Conservation (phyloP, 2,888 invertebrate genomes). For the Dryadula phaetusa region DNA sequence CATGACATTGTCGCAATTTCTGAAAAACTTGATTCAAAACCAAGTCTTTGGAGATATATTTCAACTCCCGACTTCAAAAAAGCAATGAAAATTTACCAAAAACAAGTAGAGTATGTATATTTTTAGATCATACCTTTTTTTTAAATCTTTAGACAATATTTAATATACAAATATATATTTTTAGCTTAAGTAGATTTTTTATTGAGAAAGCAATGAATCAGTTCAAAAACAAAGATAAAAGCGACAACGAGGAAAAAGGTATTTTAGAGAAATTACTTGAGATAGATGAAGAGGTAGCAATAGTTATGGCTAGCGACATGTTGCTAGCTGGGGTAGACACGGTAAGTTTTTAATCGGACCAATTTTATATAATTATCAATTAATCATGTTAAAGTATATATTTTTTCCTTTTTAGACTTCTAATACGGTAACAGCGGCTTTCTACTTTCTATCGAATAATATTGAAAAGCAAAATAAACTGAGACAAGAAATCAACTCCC, state of each 20-base stretch:
- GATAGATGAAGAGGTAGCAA: slow-evolving; percentile 84
- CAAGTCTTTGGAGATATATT: slow-evolving; percentile 60
- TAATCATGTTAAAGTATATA: too few relatives aligned
- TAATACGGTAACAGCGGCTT: slow-evolving; percentile 73
- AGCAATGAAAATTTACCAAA: slow-evolving; percentile 63
- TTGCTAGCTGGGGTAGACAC: slow-evolving; percentile 88
- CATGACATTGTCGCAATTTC: slow-evolving; percentile 57
- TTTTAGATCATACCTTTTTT: neutral
- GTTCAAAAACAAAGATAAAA: slow-evolving; percentile 52
- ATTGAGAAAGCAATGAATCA: slow-evolving; percentile 42
- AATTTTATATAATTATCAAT: too few relatives aligned
- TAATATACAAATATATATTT: neutral
- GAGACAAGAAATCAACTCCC: slow-evolving; percentile 79
- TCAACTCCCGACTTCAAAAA: slow-evolving; percentile 60
- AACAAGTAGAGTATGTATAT: slow-evolving; percentile 59
- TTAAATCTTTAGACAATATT: neutral
- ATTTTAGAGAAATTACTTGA: slow-evolving; percentile 85
- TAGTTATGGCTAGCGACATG: slow-evolving; percentile 87
- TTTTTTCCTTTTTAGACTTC: slow-evolving; percentile 16
- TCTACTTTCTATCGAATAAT: slow-evolving; percentile 86
- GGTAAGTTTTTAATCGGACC: slow-evolving; percentile 63
- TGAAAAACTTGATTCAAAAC: slow-evolving; percentile 62
- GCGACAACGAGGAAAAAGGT: slow-evolving; percentile 68
- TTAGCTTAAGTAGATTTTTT: slow-evolving; percentile 38
- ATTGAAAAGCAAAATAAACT: slow-evolving; percentile 86